phyloP scores from a whole-genome alignment of 1,140 invertebrate genomes.

The Panagrolaimus sp. region DNA sequence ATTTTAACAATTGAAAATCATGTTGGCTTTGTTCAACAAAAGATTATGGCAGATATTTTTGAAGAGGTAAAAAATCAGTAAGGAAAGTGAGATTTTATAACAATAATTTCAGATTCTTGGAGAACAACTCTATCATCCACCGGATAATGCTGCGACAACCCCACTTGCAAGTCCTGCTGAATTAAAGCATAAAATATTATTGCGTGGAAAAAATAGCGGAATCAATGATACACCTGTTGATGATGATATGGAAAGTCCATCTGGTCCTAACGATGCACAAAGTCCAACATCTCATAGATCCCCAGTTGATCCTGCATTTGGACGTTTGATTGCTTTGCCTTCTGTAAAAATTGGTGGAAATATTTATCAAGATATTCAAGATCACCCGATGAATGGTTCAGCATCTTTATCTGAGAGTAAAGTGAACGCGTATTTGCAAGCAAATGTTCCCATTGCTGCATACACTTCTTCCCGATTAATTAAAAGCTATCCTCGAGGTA shows the following conservation, averaged over 20 bases:
- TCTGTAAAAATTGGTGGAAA: conserved; percentile 44
- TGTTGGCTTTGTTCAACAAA: conserved; percentile 85
- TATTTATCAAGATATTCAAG: conserved; percentile 41
- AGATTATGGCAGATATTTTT: conserved; percentile 77
- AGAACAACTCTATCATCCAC: conserved; percentile 39
- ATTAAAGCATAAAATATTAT: conserved; percentile 40
- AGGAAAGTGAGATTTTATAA: conserved; percentile 41
- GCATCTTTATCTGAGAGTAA: conserved; percentile 45
- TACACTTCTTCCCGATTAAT: conserved; percentile 46
- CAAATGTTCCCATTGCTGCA: conserved; percentile 25
- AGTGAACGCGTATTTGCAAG: conserved; percentile 36
- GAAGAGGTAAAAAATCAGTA: conserved; percentile 29
- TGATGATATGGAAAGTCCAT: conserved; percentile 22
- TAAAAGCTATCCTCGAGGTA: conserved; percentile 44
- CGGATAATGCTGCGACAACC: conserved; percentile 29
- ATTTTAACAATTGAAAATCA: conserved; percentile 98
- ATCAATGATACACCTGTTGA: conserved; percentile 4
- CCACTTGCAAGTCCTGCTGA: conserved; percentile 39
- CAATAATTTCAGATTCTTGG: conserved; percentile 35
- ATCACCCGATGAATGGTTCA: conserved; percentile 43
- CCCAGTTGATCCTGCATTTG: conserved; percentile 36
- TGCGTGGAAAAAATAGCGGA: conserved; percentile 35
- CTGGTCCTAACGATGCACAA: conserved; percentile 21
- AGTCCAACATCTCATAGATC: conserved; percentile 12
- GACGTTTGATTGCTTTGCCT: conserved; percentile 43